Evolutionary conservation across 2,113 vertebrate genomes (phyloP).

Genomic region (Forbesichthys agassizii): DNA sequence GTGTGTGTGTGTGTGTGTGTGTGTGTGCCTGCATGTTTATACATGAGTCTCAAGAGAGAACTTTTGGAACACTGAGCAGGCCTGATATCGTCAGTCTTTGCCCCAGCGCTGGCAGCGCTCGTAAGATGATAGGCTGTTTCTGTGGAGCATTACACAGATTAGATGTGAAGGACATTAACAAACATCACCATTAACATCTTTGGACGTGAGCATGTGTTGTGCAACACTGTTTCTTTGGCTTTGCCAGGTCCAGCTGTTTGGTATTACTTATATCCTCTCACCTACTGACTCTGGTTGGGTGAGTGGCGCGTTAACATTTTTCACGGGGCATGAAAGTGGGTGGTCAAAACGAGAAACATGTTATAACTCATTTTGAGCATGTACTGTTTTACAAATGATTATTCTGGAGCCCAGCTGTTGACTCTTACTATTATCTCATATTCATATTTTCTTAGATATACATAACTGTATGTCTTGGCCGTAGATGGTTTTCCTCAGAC

Average conservation of each 20-base stretch:
- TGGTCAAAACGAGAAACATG: conserved; percentile 28
- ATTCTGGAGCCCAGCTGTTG: not conserved
- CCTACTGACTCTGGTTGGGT: conserved; percentile 20
- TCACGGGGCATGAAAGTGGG: conserved; percentile 25
- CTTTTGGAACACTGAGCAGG: conserved; percentile 60
- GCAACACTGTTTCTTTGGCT: not conserved
- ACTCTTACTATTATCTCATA: not conserved
- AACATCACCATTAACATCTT: conserved; percentile 24
- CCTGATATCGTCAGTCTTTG: conserved; percentile 39
- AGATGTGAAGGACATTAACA: conserved; percentile 54
- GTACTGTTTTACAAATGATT: conserved; percentile 33
- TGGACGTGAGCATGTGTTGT: conserved; percentile 11
- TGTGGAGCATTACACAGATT: conserved; percentile 54
- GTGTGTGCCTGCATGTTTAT: conserved; percentile 34
- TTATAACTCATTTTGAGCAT: conserved; percentile 9
- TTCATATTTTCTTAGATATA: not conserved
- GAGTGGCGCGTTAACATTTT: conserved; percentile 32
- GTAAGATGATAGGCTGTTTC: conserved; percentile 40
- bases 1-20: conserved; percentile 2
- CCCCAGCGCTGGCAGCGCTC: conserved; percentile 43
- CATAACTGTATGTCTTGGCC: not conserved
- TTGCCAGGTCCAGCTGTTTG: not conserved
- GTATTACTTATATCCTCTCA: conserved; percentile 21
- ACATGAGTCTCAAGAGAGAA: conserved; percentile 54
- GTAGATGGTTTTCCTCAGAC: not conserved